phyloP scores from a whole-genome alignment of 1,140 invertebrate genomes.

The Trichomalopsis sarcophagae region DNA sequence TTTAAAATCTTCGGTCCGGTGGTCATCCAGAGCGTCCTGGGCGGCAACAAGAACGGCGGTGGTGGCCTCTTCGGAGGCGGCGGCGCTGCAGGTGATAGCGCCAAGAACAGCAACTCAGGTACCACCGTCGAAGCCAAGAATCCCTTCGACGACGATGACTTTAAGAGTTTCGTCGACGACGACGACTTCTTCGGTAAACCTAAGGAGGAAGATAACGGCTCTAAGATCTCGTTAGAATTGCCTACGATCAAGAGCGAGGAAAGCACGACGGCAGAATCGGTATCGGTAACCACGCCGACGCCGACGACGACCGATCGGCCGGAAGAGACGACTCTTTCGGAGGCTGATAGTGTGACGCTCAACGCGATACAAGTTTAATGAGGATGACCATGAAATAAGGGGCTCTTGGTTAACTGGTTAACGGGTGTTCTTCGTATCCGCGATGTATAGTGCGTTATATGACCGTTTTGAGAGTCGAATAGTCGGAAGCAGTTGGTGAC shows the following conservation, averaged over 20 bases:
- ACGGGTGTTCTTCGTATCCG: too few species aligned
- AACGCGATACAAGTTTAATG: conserved; percentile 26
- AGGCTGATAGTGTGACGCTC: neutral
- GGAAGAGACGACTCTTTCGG: neutral
- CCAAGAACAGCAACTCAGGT: conserved; percentile 47
- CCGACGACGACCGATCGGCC: neutral
- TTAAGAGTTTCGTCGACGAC: conserved; percentile 57
- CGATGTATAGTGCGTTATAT: too few species aligned
- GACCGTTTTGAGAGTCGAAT: too few species aligned
- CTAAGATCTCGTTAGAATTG: neutral
- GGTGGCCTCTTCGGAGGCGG: conserved; percentile 57
- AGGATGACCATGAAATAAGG: neutral
- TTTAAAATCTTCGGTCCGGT: conserved; percentile 81
- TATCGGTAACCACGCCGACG: conserved; percentile 21
- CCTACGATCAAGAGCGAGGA: neutral
- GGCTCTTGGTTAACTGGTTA: too few species aligned
- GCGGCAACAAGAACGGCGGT: conserved; percentile 67
- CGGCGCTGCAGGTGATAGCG: conserved; percentile 57
- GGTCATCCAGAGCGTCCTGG: conserved; percentile 77
- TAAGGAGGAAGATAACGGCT: neutral
- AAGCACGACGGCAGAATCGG: neutral
- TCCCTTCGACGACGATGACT: conserved; percentile 66
- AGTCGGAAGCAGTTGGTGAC: too few species aligned
- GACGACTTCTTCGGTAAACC: conserved; percentile 46
- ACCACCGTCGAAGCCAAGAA: conserved; percentile 66